A percentile compares a stretch with the other conserved stretches of the same genome.
phyloP scores from a whole-genome alignment of 2,888 invertebrate species.

The Sphaerophoria rueppellii region DNA sequence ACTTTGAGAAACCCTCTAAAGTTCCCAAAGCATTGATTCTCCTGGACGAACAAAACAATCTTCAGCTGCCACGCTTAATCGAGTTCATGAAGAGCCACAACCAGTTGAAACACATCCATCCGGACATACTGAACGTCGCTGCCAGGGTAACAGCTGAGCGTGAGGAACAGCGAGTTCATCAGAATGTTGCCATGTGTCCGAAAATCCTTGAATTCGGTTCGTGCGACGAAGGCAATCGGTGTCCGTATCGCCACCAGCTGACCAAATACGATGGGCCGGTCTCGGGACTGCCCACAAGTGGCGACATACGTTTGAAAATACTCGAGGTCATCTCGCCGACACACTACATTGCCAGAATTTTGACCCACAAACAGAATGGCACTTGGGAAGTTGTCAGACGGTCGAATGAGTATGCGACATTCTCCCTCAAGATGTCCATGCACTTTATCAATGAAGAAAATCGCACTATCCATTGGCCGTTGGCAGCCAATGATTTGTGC shows the following conservation, averaged over 20 bases:
- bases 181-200: conserved; percentile 80
- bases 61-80: conserved; percentile 85
- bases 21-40: conserved; percentile 83
- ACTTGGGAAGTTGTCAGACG: conserved; percentile 73
- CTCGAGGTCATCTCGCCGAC: conserved; percentile 83
- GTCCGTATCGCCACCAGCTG: conserved; percentile 86
- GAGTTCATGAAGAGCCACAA: conserved; percentile 83
- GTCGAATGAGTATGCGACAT: conserved; percentile 75
- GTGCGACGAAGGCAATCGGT: conserved; percentile 84
- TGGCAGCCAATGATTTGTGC: conserved; percentile 84
- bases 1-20: conserved; percentile 62
- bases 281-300: conserved; percentile 50
- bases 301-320: conserved; percentile 61
- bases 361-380: conserved; percentile 79
- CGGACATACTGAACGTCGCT: conserved; percentile 76
- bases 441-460: conserved; percentile 75
- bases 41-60: conserved; percentile 84
- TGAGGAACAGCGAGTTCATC: conserved; percentile 74
- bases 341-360: conserved; percentile 85
- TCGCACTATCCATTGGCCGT: conserved; percentile 77
- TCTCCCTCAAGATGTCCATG: conserved; percentile 76
- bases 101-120: conserved; percentile 75
- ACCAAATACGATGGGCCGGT: conserved; percentile 82
- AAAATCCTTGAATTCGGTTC: conserved; percentile 86
- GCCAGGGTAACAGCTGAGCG: conserved; percentile 68